phyloP scores from a whole-genome alignment of 2,888 invertebrate genomes.

The Andrena trimmerana region DNA sequence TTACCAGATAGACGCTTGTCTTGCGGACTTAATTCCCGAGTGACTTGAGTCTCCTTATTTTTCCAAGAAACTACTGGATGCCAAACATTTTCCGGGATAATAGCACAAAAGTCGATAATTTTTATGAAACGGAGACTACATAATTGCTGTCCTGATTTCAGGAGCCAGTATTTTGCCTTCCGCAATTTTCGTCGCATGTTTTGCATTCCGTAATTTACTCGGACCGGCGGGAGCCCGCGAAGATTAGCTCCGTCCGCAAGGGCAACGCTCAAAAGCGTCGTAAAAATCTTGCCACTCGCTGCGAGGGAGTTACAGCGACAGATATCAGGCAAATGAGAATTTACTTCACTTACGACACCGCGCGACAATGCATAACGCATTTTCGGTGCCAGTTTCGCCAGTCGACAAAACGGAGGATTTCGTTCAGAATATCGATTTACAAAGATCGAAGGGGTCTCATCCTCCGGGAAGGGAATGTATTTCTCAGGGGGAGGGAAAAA shows the following conservation, averaged over 20 bases:
- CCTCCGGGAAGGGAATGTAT: neutral
- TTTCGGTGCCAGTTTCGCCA: neutral
- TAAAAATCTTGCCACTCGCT: slow-evolving; percentile 1
- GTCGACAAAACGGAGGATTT: neutral
- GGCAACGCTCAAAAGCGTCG: neutral
- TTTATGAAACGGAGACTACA: neutral
- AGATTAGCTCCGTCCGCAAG: neutral
- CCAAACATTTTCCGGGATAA: neutral
- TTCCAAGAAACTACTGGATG: neutral
- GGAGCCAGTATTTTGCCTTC: too few species aligned
- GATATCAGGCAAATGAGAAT: slow-evolving; percentile 19
- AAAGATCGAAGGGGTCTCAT: neutral
- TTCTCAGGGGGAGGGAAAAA: slow-evolving; percentile 18
- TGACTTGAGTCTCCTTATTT: neutral
- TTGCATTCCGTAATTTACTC: neutral
- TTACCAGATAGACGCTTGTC: too few species aligned
- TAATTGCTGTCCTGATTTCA: too few species aligned
- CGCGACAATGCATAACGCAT: slow-evolving; percentile 13
- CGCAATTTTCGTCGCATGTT: neutral
- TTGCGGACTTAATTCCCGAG: neutral
- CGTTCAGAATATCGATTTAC: neutral
- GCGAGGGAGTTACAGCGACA: slow-evolving; percentile 21
- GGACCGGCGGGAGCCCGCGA: neutral
- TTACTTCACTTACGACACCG: slow-evolving; percentile 17
- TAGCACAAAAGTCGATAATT: neutral